These are phyloP conservation scores for Microcebus ravelobensis DNA, from an alignment of 2,113 vertebrate species.

Conservation along the genomic window DNA sequence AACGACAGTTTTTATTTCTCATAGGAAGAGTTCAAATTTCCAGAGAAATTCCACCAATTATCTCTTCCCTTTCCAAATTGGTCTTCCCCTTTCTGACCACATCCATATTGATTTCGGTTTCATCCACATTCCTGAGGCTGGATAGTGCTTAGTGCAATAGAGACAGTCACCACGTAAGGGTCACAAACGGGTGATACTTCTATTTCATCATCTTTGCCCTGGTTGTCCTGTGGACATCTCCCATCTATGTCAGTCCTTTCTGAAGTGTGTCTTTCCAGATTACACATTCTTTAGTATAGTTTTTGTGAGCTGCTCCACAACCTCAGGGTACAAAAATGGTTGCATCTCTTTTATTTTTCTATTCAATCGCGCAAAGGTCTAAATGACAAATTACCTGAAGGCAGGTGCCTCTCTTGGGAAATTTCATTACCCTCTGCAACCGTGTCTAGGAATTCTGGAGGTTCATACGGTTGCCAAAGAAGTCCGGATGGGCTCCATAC, in stretches of 20 bases:
- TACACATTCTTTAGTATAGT: background rate
- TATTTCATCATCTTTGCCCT: background rate
- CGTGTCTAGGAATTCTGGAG: background rate
- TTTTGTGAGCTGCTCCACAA: background rate
- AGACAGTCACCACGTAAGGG: background rate
- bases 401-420: background rate
- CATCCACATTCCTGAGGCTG: background rate
- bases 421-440: background rate
- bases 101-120: background rate
- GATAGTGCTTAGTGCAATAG: background rate
- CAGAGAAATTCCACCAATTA: background rate
- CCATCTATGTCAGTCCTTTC: background rate
- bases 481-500: background rate
- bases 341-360: background rate
- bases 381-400: background rate
- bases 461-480: background rate
- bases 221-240: background rate
- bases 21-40: background rate
- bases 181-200: fast-evolving
- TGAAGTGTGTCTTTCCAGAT: background rate
- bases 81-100: background rate
- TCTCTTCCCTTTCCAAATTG: background rate
- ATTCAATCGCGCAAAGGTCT: background rate
- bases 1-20: background rate
- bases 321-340: background rate